Evolutionary conservation across 2,113 vertebrate species (phyloP).

Genomic region (Polyodon spathula): DNA sequence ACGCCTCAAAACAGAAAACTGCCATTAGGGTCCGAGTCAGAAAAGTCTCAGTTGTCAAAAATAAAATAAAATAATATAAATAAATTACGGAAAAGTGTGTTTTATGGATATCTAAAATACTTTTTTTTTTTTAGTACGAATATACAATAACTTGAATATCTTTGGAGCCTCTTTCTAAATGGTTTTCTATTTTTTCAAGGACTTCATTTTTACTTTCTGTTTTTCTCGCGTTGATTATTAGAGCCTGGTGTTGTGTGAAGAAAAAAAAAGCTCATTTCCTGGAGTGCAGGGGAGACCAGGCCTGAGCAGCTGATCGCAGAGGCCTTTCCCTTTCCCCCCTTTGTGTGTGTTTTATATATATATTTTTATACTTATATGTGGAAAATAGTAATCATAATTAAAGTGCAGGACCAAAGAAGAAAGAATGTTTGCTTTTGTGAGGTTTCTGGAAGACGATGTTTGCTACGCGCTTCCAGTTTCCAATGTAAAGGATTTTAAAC

Average conservation of each 20-base stretch:
- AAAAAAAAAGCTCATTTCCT: slow-evolving; percentile 23
- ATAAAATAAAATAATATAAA: no score
- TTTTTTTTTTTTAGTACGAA: no score
- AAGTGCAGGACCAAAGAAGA: slow-evolving; percentile 59
- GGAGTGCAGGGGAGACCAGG: slow-evolving; percentile 52
- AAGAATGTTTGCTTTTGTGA: slow-evolving; percentile 91
- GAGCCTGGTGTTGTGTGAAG: slow-evolving; percentile 27
- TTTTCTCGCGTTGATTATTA: slow-evolving; percentile 35
- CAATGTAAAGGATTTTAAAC: slow-evolving; percentile 80
- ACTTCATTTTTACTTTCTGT: neutral
- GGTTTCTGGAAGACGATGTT: slow-evolving; percentile 91
- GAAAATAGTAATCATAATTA: slow-evolving; percentile 60
- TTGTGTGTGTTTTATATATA: slow-evolving; percentile 53
- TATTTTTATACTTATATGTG: slow-evolving; percentile 57
- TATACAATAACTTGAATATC: no score
- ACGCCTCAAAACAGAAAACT: no score
- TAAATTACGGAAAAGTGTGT: no score
- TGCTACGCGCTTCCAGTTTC: slow-evolving; percentile 84
- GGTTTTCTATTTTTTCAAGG: no score
- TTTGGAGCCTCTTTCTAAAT: no score
- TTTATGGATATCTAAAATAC: no score
- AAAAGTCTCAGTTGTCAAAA: no score
- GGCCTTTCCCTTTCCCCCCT: slow-evolving; percentile 38
- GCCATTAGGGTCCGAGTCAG: no score
- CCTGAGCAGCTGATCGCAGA: slow-evolving; percentile 71